Evolutionary conservation across 2,113 vertebrate species (phyloP).

Genomic region (Potamarius usumacintae): DNA sequence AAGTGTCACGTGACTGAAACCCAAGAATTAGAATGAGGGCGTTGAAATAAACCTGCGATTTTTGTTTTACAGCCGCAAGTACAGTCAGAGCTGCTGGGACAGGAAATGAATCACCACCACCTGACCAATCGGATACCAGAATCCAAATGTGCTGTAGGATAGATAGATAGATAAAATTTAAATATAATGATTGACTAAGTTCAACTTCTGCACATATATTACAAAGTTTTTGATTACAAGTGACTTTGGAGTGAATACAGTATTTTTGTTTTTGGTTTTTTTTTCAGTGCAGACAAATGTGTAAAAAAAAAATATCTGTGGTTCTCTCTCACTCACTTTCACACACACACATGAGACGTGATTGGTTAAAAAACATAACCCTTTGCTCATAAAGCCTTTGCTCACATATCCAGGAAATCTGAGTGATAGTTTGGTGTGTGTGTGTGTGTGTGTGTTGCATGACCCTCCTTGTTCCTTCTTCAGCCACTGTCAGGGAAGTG

Average conservation of each 20-base stretch:
- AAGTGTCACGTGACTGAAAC: no score
- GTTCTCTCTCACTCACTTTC: not conserved
- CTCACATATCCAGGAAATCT: not conserved
- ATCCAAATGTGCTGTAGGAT: not conserved
- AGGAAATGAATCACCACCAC: no score
- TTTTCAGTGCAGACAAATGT: not conserved
- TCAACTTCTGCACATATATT: no score
- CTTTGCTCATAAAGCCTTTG: not conserved
- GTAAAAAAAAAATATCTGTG: not conserved
- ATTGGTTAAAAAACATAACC: not conserved
- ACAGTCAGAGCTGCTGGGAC: not conserved
- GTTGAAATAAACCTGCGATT: not conserved
- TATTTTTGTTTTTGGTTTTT: not conserved
- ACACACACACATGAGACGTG: not conserved
- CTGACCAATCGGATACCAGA: not conserved
- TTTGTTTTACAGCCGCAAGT: no score
- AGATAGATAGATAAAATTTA: not conserved
- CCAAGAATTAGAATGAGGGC: not conserved
- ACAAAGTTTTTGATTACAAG: no score
- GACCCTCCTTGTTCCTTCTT: not conserved
- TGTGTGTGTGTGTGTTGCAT: not conserved
- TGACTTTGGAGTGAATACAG: not conserved
- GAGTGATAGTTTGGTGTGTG: not conserved
- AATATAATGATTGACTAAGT: no score
- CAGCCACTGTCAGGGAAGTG: not conserved